Percentiles rank a stretch among this genome's conserved stretches.
phyloP scores from a whole-genome alignment of 2,113 vertebrate genomes.

The Leucosticte australis region DNA sequence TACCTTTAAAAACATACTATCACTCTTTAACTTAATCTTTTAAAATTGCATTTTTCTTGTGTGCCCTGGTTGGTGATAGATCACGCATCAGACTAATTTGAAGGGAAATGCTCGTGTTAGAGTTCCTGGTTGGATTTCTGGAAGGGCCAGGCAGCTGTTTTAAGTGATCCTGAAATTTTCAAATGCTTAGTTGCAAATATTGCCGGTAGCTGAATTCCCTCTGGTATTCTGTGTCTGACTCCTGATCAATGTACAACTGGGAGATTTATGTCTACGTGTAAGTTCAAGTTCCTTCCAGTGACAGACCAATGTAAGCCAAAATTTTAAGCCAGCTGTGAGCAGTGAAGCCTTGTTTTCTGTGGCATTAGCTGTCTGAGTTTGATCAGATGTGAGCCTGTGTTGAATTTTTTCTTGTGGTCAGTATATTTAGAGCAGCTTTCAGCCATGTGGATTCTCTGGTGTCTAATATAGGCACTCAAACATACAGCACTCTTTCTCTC shows the following conservation, averaged over 20 bases:
- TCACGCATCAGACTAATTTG: neutral
- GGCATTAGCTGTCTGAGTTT: neutral
- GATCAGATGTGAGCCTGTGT: neutral
- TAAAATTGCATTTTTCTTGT: neutral
- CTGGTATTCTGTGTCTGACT: neutral
- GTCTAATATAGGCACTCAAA: neutral
- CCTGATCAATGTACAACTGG: neutral
- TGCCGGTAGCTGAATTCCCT: neutral
- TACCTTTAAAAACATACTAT: neutral
- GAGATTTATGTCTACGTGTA: rapidly evolving
- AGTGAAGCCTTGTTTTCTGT: neutral
- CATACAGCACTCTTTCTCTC: neutral
- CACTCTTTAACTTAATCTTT: neutral
- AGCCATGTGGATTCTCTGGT: neutral
- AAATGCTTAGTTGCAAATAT: neutral
- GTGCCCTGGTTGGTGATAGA: neutral
- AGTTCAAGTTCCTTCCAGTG: neutral
- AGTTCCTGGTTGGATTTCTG: neutral
- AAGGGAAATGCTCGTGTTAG: neutral
- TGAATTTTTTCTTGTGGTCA: neutral
- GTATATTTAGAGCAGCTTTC: neutral
- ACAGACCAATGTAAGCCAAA: neutral
- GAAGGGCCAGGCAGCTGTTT: neutral
- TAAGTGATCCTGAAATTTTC: neutral
- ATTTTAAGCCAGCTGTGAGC: neutral